Evolutionary conservation across 2,888 invertebrate genomes (phyloP).

Genomic region (Carpatolechia fugitivella): DNA sequence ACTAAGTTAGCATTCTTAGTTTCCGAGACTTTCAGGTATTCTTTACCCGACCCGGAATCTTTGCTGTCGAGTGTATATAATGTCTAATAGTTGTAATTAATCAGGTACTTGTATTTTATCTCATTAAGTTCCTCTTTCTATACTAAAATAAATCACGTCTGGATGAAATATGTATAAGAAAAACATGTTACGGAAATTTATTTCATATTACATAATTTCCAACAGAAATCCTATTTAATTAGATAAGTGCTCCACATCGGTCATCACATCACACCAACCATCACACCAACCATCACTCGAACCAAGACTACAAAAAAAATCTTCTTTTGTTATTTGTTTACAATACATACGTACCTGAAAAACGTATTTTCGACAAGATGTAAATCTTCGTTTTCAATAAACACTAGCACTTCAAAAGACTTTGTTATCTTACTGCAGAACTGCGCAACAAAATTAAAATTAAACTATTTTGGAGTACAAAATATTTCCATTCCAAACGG

Average conservation of each 20-base stretch:
- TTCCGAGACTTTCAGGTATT: too few species aligned
- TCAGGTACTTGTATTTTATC: not conserved
- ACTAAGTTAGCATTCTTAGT: too few species aligned
- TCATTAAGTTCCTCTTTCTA: too few species aligned
- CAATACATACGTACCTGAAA: not conserved
- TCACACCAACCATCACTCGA: not conserved
- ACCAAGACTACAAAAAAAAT: not conserved
- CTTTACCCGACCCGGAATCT: too few species aligned
- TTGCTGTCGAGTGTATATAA: too few species aligned
- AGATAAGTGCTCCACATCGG: not conserved
- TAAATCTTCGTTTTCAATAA: not conserved
- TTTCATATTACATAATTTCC: too few species aligned
- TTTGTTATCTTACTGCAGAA: not conserved
- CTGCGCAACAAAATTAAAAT: not conserved
- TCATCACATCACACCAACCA: not conserved
- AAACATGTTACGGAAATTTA: too few species aligned
- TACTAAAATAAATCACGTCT: too few species aligned
- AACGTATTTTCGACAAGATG: not conserved
- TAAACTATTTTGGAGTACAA: not conserved
- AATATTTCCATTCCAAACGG: not conserved
- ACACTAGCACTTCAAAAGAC: not conserved
- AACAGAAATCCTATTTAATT: too few species aligned
- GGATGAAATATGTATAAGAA: too few species aligned
- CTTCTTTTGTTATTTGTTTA: not conserved
- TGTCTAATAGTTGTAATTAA: not conserved